Conservation (phyloP, 2,888 invertebrate species). For the Polydrusus pterygomalis region DNA sequence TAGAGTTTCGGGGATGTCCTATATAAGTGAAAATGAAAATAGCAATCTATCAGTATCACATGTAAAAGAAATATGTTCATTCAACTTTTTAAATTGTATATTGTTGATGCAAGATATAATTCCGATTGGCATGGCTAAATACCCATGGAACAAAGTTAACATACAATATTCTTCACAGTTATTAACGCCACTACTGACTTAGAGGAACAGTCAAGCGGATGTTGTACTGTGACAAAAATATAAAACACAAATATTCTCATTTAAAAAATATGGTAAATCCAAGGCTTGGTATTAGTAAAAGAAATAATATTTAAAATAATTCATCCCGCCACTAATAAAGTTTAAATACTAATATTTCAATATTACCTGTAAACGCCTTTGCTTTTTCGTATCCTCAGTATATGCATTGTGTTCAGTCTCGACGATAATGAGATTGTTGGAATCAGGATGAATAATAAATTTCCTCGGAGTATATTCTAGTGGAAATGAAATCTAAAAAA, state of each 20-base stretch:
- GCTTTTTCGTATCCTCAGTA: constrained; percentile 96
- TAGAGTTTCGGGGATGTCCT: too few species aligned
- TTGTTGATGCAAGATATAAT: not conserved
- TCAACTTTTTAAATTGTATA: not conserved
- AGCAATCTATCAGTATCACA: too few species aligned
- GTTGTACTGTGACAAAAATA: constrained; percentile 30
- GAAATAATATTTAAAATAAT: too few species aligned
- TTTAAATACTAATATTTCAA: not conserved
- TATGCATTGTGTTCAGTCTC: constrained; percentile 99
- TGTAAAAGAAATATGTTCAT: too few species aligned
- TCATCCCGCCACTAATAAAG: too few species aligned
- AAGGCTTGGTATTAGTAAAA: too few species aligned
- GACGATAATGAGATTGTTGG: constrained; percentile 90
- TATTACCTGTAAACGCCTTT: constrained; percentile 90
- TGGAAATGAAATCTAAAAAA: constrained; percentile 81
- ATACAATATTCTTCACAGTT: constrained; percentile 28
- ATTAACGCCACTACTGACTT: constrained; percentile 30
- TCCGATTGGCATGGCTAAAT: not conserved
- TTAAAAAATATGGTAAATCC: too few species aligned
- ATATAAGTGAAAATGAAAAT: too few species aligned
- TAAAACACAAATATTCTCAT: too few species aligned
- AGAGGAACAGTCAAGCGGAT: constrained; percentile 31
- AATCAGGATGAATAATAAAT: constrained; percentile 94
- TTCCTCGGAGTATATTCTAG: constrained; percentile 97
- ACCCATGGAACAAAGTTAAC: constrained; percentile 2